These are phyloP conservation scores for Aphidius gifuensis DNA, from an alignment of 1,140 invertebrate species.

Conservation along the genomic window DNA sequence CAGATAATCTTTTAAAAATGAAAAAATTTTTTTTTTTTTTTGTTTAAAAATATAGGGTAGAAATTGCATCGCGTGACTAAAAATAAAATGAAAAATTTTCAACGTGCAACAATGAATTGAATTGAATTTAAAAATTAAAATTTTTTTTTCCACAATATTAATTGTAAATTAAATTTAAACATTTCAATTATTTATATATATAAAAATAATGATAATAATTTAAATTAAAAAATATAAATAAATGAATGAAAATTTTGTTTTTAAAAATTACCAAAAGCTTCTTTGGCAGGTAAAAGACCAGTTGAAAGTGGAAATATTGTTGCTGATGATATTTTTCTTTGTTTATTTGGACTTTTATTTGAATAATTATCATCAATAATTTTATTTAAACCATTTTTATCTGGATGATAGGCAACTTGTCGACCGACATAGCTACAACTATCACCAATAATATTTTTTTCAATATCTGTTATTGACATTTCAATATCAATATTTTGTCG, in stretches of 20 bases:
- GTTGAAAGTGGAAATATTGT: slow-evolving; percentile 38
- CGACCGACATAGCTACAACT: slow-evolving; percentile 12
- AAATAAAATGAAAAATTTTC: too few relatives aligned
- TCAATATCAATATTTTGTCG: neutral
- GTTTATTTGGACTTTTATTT: slow-evolving; percentile 28
- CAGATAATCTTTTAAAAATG: too few relatives aligned
- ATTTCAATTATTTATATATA: too few relatives aligned
- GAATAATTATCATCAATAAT: slow-evolving; percentile 7
- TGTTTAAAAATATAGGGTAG: too few relatives aligned
- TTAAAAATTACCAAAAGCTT: slow-evolving; percentile 41
- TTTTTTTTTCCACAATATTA: too few relatives aligned
- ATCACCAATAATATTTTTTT: slow-evolving; percentile 14
- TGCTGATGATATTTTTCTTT: slow-evolving; percentile 32
- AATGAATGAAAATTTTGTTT: neutral
- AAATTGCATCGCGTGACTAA: too few relatives aligned
- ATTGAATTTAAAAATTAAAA: too few relatives aligned
- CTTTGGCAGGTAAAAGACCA: slow-evolving; percentile 32
- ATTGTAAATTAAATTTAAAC: too few relatives aligned
- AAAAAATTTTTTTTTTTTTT: too few relatives aligned
- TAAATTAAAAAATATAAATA: neutral
- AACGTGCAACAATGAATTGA: too few relatives aligned
- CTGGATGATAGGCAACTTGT: slow-evolving; percentile 32
- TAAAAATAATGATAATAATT: too few relatives aligned
- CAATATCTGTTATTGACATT: slow-evolving; percentile 12
- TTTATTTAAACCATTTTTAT: slow-evolving; percentile 32